These are phyloP conservation scores for Micrastur ruficollis DNA, from an alignment of 2,797 vertebrate genomes.

Conservation along the genomic window DNA sequence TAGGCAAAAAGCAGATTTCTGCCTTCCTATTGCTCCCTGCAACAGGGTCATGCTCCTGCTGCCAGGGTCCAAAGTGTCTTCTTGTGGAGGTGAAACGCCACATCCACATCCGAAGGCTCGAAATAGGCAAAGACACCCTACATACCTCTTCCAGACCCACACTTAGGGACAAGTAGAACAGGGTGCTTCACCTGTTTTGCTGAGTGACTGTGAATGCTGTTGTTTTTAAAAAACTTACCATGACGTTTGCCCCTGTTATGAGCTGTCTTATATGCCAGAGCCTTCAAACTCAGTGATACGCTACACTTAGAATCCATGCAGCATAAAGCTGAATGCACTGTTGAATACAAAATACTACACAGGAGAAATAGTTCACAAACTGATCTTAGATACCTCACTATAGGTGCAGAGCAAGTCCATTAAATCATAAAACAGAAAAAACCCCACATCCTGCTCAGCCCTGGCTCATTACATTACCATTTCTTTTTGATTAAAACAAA, in stretches of 20 bases:
- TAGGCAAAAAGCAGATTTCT: background rate
- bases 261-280: background rate
- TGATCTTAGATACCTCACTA: background rate
- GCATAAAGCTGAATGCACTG: background rate
- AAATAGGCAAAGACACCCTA: background rate
- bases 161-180: background rate
- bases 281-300: background rate
- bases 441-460: fast-evolving
- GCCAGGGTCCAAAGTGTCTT: background rate
- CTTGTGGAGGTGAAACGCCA: background rate
- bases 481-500: background rate
- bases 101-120: background rate
- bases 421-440: background rate
- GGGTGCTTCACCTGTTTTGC: background rate
- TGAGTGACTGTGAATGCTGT: background rate
- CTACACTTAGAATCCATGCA: background rate
- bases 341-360: background rate
- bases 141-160: background rate
- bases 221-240: background rate
- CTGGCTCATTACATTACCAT: background rate
- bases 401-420: background rate
- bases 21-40: background rate
- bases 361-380: background rate
- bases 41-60: background rate
- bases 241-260: background rate